Evolutionary conservation across 2,888 invertebrate species (phyloP), one percentile per base, ranked within the genome.

Genomic region (Agriopis marginaria): DNA sequence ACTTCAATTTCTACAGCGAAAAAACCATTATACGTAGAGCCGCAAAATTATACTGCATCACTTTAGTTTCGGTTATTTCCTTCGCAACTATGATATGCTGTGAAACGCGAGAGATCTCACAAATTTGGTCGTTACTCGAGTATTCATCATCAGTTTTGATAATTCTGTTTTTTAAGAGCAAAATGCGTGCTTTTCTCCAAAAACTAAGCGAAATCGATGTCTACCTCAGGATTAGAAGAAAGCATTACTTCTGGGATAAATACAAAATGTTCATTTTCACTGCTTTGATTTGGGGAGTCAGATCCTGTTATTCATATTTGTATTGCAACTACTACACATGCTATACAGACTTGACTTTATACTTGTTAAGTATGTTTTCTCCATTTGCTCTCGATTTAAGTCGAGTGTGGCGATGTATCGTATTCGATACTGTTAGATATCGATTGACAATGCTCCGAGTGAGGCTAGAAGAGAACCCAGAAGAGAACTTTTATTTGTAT

Each of bases 321-420:
- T 89, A 86, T 58, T 92, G 91, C 61, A 44, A 71, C 0, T 75
- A 73, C 0, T 81, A 82, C 60, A 9, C 65, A 0, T 91, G 89
- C 53, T 89, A 80, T 23, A 70, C 78, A 0, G 59, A 77, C 32
- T 64, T 88, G 0, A 0, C 17, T 10, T 66, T 84, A 1, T 92
- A 83, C 66, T 11, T 83, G 0, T 70, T 92, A 0, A 86, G 85
- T 60, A 79, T 86, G 40, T 79, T 87, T n/a, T 86, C 88, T 0
- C 79, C 89, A 2, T 71, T 90, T 6, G 86, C 89, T 12, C 80
- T 93, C 11, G 93, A 93, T 78, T 73, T 90, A 4, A 90, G 86
- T 75, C 79, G 93, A 70, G 87, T 90, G 0, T 93, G 92, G 93
- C 81, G 93, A 50, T 90, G 87, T 66, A 75, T 87, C 12, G 47